These are phyloP conservation scores for Ammodytes marinus DNA, from an alignment of 2,113 vertebrate genomes.

Conservation along the genomic window DNA sequence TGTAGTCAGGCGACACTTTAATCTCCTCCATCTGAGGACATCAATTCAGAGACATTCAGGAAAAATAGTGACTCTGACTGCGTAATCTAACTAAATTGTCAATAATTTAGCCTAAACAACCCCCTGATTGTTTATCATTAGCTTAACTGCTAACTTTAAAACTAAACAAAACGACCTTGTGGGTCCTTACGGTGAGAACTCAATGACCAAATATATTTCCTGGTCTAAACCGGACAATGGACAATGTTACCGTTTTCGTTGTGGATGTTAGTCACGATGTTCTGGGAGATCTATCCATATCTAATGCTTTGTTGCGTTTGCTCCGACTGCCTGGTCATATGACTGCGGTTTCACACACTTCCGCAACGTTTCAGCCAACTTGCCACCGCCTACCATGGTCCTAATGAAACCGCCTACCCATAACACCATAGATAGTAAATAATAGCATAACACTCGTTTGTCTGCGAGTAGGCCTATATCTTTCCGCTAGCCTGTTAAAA, in stretches of 20 bases:
- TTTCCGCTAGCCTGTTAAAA: too few relatives aligned
- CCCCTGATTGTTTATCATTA: conserved; percentile 7
- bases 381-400: conserved; percentile 9
- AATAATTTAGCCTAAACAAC: neutral
- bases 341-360: conserved; percentile 72
- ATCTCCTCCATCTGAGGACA: conserved; percentile 94
- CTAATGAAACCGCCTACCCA: neutral
- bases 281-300: conserved; percentile 58
- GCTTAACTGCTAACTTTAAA: neutral
- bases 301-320: conserved; percentile 56
- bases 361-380: conserved; percentile 60
- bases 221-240: neutral
- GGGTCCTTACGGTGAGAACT: neutral
- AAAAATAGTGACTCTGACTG: neutral
- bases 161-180: too few relatives aligned
- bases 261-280: conserved; percentile 56
- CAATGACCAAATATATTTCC: neutral
- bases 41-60: neutral
- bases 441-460: too few relatives aligned
- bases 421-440: neutral
- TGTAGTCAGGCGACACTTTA: conserved; percentile 98
- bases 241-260: conserved; percentile 30
- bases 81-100: neutral
- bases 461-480: too few relatives aligned
- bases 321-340: conserved; percentile 74